Evolutionary conservation across 2,113 vertebrate species (phyloP), one percentile per base, ranked within the genome.

Genomic region (Prinia subflava): DNA sequence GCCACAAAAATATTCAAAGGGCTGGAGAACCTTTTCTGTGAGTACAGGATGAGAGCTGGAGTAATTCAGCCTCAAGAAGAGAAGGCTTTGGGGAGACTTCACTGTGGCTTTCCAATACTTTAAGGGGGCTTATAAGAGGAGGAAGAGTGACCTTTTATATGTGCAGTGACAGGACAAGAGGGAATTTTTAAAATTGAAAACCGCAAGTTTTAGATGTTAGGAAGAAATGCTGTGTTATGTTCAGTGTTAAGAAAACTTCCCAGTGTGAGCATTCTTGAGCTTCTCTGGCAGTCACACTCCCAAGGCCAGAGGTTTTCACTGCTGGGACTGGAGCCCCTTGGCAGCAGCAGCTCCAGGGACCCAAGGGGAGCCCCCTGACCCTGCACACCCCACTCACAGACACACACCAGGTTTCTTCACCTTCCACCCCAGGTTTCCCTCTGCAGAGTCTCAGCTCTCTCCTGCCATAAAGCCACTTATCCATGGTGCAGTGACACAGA

Each of bases 401-500:
- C 50, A 14, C 35, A 37, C 25, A 27, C 6, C 21, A 37, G 18
- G 6, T 4, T 23, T 22, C 31, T 42, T 80, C 59, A 27, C 21
- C 13, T 50, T 12, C 2, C 2, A 17, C 11, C 16, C 27, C 41
- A 21, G 6, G 13, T 16, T 35, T 30, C 30, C 56, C 37, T 27
- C 17, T 1, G 0, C 41, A 53, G 59, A 53, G 59, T 27, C 44
- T 37, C 53, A 18, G 21, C 3, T 21, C 25, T 50, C 52, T 50
- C 1, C 0, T 76, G 68, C 53, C 21, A 6, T 12, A 67, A 42
- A 76, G 30, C 30, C 17, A 18, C 47, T 64, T 71, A 10, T 56
- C 71, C 12, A 17, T 0, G 0, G 7, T 2, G 12, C 49, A 71
- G 42, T 8, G 52, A 57, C 42, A 27, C 50, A 56, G 31, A 49